Percentiles rank a stretch among this genome's conserved stretches.
Conservation (phyloP, 2,888 invertebrate genomes). For the Limnephilus auricula region DNA sequence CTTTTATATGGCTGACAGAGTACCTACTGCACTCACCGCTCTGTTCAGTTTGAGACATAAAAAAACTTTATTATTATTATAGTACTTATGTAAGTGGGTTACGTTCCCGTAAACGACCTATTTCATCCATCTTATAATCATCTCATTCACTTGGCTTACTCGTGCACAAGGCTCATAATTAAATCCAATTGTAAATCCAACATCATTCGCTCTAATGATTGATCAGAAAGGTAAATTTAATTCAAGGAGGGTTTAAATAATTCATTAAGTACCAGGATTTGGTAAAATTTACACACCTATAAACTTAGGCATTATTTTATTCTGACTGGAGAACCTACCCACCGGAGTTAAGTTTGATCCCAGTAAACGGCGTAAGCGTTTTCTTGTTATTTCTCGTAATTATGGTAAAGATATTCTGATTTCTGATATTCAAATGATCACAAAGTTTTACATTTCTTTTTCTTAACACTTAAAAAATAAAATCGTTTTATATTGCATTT, state of each 20-base stretch:
- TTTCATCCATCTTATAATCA: slow-evolving; percentile 35
- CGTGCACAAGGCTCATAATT: slow-evolving; percentile 27
- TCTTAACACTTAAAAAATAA: too few species aligned
- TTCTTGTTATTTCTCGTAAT: background rate
- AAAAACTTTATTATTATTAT: too few species aligned
- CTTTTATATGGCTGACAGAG: too few species aligned
- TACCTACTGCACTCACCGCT: too few species aligned
- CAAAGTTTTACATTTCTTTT: too few species aligned
- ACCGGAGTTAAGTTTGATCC: background rate
- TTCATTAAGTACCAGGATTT: background rate
- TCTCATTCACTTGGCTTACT: slow-evolving; percentile 11
- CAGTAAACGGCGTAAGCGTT: background rate
- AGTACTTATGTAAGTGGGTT: background rate
- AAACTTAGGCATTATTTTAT: background rate
- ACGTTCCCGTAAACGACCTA: background rate
- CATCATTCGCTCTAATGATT: slow-evolving; percentile 42
- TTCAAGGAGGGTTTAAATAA: background rate
- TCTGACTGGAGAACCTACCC: background rate
- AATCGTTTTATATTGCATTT: too few species aligned
- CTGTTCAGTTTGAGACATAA: too few species aligned
- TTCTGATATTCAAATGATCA: background rate
- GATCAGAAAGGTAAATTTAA: slow-evolving; percentile 19
- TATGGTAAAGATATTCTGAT: background rate
- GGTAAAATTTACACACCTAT: background rate
- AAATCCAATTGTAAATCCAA: slow-evolving; percentile 27